phyloP scores from a whole-genome alignment of 2,113 vertebrate genomes.

The Bos indicus region DNA sequence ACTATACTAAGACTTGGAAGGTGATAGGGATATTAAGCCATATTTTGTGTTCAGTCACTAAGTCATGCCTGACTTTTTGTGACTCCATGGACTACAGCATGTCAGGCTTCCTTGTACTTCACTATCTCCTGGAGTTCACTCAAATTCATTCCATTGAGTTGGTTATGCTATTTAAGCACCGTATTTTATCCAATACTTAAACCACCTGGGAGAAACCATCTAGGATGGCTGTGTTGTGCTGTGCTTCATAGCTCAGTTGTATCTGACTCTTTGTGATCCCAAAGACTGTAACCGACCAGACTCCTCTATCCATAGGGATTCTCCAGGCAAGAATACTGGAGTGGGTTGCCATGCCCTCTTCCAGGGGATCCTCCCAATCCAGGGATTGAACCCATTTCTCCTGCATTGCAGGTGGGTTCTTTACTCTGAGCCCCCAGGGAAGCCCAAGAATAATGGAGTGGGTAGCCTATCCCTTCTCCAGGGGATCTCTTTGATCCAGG shows the following conservation, averaged over 20 bases:
- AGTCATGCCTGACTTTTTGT: not conserved
- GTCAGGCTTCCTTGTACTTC: not conserved
- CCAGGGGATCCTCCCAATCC: not conserved
- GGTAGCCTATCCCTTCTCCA: not conserved
- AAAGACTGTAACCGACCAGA: not conserved
- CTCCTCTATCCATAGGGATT: not conserved
- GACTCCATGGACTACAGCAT: not conserved
- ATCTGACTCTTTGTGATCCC: not conserved
- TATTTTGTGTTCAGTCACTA: not conserved
- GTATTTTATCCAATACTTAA: no score
- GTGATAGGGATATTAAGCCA: not conserved
- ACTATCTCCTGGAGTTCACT: not conserved
- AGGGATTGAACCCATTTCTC: not conserved
- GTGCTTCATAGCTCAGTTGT: not conserved
- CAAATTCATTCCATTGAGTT: not conserved
- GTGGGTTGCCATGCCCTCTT: not conserved
- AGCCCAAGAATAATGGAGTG: not conserved
- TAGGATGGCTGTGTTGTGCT: not conserved
- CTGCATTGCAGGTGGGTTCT: not conserved
- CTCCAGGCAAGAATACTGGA: not conserved
- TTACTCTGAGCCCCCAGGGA: not conserved
- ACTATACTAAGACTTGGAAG: not conserved
- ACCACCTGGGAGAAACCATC: not conserved
- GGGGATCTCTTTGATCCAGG: fast-evolving
- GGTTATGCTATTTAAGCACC: not conserved